These are phyloP conservation scores for Antechinus stuartii DNA, from an alignment of 2,113 vertebrate species.

Conservation along the genomic window DNA sequence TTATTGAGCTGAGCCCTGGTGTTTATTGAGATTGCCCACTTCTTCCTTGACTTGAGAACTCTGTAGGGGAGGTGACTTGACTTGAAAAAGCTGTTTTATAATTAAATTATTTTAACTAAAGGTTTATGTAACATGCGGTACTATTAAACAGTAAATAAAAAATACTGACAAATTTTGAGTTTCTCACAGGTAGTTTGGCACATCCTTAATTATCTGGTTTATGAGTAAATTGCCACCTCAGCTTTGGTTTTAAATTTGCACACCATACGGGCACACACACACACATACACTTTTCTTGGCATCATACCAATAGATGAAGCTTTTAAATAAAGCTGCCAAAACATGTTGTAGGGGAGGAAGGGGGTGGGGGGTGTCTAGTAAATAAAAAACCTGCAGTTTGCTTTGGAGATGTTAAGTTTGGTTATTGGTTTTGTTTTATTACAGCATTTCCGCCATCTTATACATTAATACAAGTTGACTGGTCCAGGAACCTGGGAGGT, in stretches of 20 bases:
- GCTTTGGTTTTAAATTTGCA: slow-evolving; percentile 65
- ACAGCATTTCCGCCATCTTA: neutral
- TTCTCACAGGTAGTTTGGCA: slow-evolving; percentile 77
- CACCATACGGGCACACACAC: neutral
- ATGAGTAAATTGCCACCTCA: slow-evolving; percentile 75
- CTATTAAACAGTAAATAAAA: slow-evolving; percentile 86
- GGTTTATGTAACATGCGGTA: slow-evolving; percentile 83
- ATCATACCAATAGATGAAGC: slow-evolving; percentile 46
- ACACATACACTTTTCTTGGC: slow-evolving; percentile 47
- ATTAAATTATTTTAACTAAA: slow-evolving; percentile 84
- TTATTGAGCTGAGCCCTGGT: slow-evolving; percentile 85
- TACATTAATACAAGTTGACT: neutral
- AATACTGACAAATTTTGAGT: slow-evolving; percentile 74
- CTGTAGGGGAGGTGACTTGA: slow-evolving; percentile 85
- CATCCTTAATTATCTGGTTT: slow-evolving; percentile 85
- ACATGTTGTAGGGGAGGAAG: neutral
- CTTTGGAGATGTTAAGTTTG: slow-evolving; percentile 13
- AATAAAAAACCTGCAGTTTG: slow-evolving; percentile 23
- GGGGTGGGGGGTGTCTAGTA: neutral
- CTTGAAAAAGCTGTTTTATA: slow-evolving; percentile 85
- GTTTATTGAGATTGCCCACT: slow-evolving; percentile 88
- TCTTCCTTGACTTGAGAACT: slow-evolving; percentile 88
- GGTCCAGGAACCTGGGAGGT: neutral
- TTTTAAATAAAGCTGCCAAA: slow-evolving; percentile 50
- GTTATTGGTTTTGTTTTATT: slow-evolving; percentile 47